Percentiles rank a stretch among this genome's conserved stretches.
Conservation (phyloP, 2,888 invertebrate genomes). For the Hydropsyche betteni region DNA sequence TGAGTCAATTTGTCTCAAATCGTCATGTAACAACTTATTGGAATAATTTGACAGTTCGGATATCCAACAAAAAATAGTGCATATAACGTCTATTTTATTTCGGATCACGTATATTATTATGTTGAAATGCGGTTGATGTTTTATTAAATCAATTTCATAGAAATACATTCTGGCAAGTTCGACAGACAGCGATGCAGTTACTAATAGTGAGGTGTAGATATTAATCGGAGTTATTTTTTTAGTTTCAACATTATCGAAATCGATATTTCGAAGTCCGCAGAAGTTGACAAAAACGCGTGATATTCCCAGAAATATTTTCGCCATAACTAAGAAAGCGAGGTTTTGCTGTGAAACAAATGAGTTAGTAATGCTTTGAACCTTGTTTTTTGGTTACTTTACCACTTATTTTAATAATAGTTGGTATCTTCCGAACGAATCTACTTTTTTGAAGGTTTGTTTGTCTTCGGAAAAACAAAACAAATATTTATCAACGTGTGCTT, state of each 20-base stretch:
- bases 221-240: not conserved
- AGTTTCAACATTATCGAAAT: not conserved
- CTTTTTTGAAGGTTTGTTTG: too few relatives aligned
- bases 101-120: not conserved
- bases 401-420: too few relatives aligned
- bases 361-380: too few relatives aligned
- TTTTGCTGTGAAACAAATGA: too few relatives aligned
- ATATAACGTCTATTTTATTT: slow-evolving; percentile 1
- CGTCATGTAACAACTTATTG: not conserved
- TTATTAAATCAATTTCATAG: not conserved
- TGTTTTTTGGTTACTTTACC: too few relatives aligned
- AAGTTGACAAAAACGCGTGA: not conserved
- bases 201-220: not conserved
- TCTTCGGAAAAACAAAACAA: too few relatives aligned
- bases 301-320: too few relatives aligned
- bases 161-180: not conserved
- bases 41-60: not conserved
- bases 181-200: not conserved
- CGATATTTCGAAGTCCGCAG: not conserved
- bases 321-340: too few relatives aligned
- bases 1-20: not conserved
- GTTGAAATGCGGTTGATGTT: not conserved
- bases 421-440: too few relatives aligned
- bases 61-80: slow-evolving; percentile 1
- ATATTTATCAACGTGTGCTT: too few relatives aligned